A percentile compares a stretch with the other conserved stretches of the same genome.
Evolutionary conservation across 2,888 invertebrate genomes (phyloP).

Genomic region (Luperina testacea): DNA sequence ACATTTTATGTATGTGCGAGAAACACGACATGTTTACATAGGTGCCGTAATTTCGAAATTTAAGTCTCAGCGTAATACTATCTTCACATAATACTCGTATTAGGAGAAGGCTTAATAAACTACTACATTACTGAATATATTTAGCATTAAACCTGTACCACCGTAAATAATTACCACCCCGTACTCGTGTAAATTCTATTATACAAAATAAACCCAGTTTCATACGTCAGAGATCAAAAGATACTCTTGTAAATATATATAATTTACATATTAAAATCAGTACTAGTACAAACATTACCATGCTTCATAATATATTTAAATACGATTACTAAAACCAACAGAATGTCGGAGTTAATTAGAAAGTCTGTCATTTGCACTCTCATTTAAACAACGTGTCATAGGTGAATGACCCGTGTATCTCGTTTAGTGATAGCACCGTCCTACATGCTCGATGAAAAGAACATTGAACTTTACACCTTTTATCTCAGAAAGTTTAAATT

Average conservation of each 20-base stretch:
- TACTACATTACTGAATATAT: neutral
- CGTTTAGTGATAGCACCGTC: neutral
- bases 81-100: neutral
- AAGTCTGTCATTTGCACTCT: slow-evolving; percentile 25
- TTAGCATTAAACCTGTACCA: neutral
- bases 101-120: neutral
- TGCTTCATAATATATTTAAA: slow-evolving; percentile 29
- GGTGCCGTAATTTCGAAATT: too few relatives aligned
- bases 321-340: slow-evolving; percentile 19
- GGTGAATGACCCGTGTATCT: slow-evolving; percentile 18
- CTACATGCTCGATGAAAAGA: neutral
- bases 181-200: neutral
- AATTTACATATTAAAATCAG: slow-evolving; percentile 12
- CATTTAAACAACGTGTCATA: neutral
- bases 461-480: neutral
- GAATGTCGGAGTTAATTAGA: slow-evolving; percentile 29
- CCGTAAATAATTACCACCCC: neutral
- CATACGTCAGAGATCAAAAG: slow-evolving; percentile 5
- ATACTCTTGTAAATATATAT: neutral
- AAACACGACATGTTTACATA: neutral
- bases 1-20: neutral
- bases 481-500: neutral
- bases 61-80: neutral
- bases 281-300: slow-evolving; percentile 11
- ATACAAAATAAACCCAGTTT: neutral